Evolutionary conservation across 2,888 invertebrate genomes (phyloP), one percentile per base, ranked within the genome.

Genomic region (Pterostichus madidus): DNA sequence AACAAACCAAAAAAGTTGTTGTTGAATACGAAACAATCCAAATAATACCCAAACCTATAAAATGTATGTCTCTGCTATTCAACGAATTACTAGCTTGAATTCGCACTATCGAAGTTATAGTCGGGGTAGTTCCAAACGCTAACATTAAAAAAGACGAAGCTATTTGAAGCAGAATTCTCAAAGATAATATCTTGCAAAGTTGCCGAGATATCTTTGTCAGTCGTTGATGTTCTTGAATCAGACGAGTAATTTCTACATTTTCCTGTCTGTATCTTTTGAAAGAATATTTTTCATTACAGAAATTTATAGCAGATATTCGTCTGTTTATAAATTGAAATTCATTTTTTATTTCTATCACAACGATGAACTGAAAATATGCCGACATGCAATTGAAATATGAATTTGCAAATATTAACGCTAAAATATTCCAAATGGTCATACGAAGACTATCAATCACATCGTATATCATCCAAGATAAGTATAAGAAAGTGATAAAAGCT

Each of bases 291-390:
- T 68, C 7, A 15, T 68, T 32, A 24, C 3, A 10, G 11, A 6
- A 10, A n/a, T 32, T 68, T 24, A 24, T 24, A 24, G 1, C 8
- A 11, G n/a, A 8, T 2, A 15, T 32, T 32, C 13, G 35, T 15
- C 35, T 44, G 44, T 68, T 68, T 2, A 68, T 68, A 5, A 1
- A 44, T 13, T 13, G 15, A 68, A 68, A 68, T 39, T 68, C 32
- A 68, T 68, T 68, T 32, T 68, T 68, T 5, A 68, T 68, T 68
- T 68, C 68, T 15, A 10, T 10, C 32, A 68, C 15, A 68, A 68
- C 5, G 15, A 32, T 35, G 7, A 68, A 35, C 11, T 68, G 35
- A 44, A 8, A 4, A 13, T 11, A 32, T 6, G 17, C 35, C 0
- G 11, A 44, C 11, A 32, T n/a, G 0, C 31, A n/a, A 32, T 68